Percentiles rank a stretch among this genome's conserved stretches.
These are phyloP conservation scores for Promerops cafer DNA, from an alignment of 2,113 vertebrate species.

Conservation along the genomic window DNA sequence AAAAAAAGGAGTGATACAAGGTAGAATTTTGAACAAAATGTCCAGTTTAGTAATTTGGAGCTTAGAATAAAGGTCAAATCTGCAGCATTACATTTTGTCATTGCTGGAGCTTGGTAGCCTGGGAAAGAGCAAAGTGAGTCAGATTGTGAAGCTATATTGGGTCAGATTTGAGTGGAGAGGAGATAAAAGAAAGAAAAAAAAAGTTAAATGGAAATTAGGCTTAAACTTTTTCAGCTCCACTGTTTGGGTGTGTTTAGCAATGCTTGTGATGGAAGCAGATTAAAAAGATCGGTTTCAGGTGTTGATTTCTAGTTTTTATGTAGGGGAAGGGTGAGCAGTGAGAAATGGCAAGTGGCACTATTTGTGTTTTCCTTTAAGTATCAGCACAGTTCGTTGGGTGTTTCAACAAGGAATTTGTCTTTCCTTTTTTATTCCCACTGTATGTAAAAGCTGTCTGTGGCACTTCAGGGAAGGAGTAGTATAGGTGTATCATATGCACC, in stretches of 20 bases:
- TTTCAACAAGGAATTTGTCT: background rate
- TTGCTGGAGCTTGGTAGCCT: background rate
- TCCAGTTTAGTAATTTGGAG: background rate
- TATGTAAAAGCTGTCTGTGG: background rate
- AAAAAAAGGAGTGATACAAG: background rate
- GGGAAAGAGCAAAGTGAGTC: background rate
- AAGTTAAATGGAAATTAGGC: background rate
- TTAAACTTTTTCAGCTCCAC: background rate
- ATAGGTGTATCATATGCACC: background rate
- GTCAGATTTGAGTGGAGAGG: background rate
- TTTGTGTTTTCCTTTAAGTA: background rate
- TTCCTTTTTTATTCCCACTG: background rate
- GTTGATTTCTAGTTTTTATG: background rate
- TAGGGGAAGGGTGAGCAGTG: background rate
- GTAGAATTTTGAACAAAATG: background rate
- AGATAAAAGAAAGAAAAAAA: background rate
- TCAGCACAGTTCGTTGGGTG: background rate
- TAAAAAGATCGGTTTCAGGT: background rate
- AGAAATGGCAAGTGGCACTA: background rate
- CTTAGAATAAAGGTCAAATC: background rate
- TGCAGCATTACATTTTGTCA: background rate
- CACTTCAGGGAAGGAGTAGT: background rate
- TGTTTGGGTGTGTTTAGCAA: background rate
- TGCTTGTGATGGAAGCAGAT: background rate
- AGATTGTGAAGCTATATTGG: background rate